Evolutionary conservation across 2,113 vertebrate genomes (phyloP).

Genomic region (Erythrolamprus reginae): DNA sequence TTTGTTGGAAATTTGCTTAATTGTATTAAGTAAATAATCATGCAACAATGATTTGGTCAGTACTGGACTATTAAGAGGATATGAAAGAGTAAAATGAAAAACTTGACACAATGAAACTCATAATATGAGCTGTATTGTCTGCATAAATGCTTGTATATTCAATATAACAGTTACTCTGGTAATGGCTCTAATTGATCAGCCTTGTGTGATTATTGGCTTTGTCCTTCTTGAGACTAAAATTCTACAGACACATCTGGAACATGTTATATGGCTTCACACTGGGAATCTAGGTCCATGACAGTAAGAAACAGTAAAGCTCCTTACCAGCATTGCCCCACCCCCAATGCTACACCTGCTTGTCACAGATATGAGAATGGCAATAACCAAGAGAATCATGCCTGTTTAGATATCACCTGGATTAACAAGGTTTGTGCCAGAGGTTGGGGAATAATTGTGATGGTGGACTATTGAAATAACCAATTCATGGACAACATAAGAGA

Average conservation of each 20-base stretch:
- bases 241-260: not conserved
- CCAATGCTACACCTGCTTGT: not conserved
- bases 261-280: not conserved
- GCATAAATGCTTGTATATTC: not conserved
- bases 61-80: not conserved
- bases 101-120: not conserved
- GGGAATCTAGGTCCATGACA: not conserved
- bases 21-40: not conserved
- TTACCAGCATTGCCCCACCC: not conserved
- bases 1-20: not conserved
- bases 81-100: not conserved
- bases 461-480: not conserved
- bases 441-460: not conserved
- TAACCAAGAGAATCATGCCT: not conserved
- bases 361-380: not conserved
- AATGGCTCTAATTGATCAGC: not conserved
- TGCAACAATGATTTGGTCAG: not conserved
- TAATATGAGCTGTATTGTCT: not conserved
- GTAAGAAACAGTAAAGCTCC: not conserved
- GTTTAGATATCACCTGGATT: not conserved
- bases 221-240: not conserved
- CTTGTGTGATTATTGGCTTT: not conserved
- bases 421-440: not conserved
- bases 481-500: not conserved
- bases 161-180: not conserved